phyloP scores from a whole-genome alignment of 1,140 invertebrate species.

The Harlomillsia oculata region DNA sequence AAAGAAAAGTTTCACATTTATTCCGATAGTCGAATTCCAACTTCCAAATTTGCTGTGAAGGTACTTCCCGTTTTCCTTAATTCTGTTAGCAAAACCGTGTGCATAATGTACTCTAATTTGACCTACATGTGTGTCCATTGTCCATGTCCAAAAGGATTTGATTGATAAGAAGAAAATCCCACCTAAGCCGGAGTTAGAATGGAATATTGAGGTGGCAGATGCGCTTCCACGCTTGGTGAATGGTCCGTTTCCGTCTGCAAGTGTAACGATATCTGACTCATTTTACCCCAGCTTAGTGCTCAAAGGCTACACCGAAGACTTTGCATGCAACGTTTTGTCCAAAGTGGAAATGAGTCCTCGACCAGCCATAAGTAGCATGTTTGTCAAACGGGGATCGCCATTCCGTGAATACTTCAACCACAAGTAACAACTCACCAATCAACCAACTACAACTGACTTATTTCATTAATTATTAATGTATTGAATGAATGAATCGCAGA shows the following conservation, averaged over 20 bases:
- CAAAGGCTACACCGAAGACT: not conserved
- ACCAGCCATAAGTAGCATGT: constrained; percentile 6
- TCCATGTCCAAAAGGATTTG: constrained; percentile 5
- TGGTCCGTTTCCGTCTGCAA: not conserved
- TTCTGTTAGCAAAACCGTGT: not conserved
- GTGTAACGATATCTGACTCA: constrained; percentile 19
- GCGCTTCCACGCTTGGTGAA: not conserved
- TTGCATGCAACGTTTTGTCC: constrained; percentile 5
- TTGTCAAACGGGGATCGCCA: constrained; percentile 20
- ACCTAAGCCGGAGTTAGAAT: not conserved
- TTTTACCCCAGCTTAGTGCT: constrained; percentile 22
- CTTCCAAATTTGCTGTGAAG: constrained; percentile 12
- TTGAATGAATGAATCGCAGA: constrained; percentile 5
- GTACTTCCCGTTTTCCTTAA: not conserved
- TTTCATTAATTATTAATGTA: not conserved
- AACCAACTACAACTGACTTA: not conserved
- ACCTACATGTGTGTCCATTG: no score
- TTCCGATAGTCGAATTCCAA: constrained; percentile 19
- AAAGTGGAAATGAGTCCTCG: not conserved
- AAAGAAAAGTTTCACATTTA: constrained; percentile 18
- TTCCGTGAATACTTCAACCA: constrained; percentile 24
- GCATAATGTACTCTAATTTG: no score
- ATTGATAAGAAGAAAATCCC: constrained; percentile 4
- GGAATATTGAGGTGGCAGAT: constrained; percentile 12
- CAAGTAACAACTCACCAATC: constrained; percentile 1